Percentiles rank a stretch among this genome's conserved stretches.
Evolutionary conservation across 2,888 invertebrate species (phyloP).

Genomic region (Pilophorus perplexus): DNA sequence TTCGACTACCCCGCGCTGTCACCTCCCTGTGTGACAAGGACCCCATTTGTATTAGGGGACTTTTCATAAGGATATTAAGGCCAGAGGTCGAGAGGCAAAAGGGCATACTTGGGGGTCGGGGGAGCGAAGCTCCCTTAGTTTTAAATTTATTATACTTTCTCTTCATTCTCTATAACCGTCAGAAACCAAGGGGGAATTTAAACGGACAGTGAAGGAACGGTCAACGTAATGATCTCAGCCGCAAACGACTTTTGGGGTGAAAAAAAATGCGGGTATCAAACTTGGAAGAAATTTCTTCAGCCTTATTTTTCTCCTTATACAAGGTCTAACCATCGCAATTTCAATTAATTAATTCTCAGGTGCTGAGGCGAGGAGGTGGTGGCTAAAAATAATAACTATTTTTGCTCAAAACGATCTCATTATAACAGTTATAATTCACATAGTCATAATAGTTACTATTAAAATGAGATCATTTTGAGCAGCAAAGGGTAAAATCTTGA

Average conservation of each 20-base stretch:
- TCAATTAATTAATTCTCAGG: no score
- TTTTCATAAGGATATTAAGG: constrained; percentile 36
- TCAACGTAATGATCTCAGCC: constrained; percentile 3
- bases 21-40: constrained; percentile 16
- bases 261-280: neutral
- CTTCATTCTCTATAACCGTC: constrained; percentile 16
- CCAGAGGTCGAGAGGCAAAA: constrained; percentile 3
- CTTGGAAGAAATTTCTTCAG: no score
- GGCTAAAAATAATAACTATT: no score
- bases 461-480: no score
- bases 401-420: no score
- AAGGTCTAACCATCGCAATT: no score
- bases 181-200: neutral
- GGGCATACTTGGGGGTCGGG: constrained; percentile 21
- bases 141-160: constrained; percentile 28
- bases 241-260: neutral
- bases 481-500: no score
- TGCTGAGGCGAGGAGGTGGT: no score
- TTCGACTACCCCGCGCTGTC: neutral
- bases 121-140: constrained; percentile 12
- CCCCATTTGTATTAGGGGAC: constrained; percentile 35
- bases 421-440: no score
- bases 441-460: no score
- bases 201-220: constrained; percentile 18
- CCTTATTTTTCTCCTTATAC: no score